These are phyloP conservation scores for Nebria salina DNA, from an alignment of 2,888 invertebrate species.

Conservation along the genomic window DNA sequence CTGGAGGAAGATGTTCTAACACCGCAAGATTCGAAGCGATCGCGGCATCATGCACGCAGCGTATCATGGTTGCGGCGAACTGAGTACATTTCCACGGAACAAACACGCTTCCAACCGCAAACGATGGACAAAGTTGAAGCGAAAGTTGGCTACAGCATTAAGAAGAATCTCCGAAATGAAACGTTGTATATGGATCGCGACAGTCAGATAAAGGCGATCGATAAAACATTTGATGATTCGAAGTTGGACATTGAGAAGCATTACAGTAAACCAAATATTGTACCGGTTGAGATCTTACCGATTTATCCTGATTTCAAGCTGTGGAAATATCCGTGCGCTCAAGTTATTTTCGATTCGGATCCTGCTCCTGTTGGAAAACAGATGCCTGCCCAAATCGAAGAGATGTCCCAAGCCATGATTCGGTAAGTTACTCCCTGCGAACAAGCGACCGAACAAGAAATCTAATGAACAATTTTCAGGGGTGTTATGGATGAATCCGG, in stretches of 20 bases:
- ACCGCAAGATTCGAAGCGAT: constrained; percentile 88
- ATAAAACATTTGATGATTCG: constrained; percentile 95
- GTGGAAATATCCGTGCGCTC: constrained; percentile 98
- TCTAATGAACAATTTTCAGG: constrained; percentile 61
- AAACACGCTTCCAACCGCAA: constrained; percentile 95
- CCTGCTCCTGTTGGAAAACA: constrained; percentile 92
- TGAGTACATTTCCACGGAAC: constrained; percentile 99
- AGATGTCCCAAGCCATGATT: constrained; percentile 99
- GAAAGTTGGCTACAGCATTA: constrained; percentile 98
- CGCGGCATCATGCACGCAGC: constrained; percentile 93
- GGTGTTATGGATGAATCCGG: constrained; percentile 99
- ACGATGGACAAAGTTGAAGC: constrained; percentile 98
- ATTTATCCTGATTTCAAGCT: constrained; percentile 96
- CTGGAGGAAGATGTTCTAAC: constrained; percentile 94
- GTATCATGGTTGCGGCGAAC: constrained; percentile 99
- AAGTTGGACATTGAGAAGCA: constrained; percentile 87
- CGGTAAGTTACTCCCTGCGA: constrained; percentile 66
- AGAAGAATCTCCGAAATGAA: constrained; percentile 89
- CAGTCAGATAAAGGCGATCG: constrained; percentile 96
- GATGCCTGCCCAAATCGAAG: constrained; percentile 89
- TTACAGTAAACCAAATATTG: constrained; percentile 95
- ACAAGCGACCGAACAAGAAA: neutral
- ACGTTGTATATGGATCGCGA: constrained; percentile 96
- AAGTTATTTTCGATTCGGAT: constrained; percentile 96
- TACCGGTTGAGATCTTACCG: constrained; percentile 86